Evolutionary conservation across 2,113 vertebrate genomes (phyloP).

Genomic region (Coreoperca whiteheadi): DNA sequence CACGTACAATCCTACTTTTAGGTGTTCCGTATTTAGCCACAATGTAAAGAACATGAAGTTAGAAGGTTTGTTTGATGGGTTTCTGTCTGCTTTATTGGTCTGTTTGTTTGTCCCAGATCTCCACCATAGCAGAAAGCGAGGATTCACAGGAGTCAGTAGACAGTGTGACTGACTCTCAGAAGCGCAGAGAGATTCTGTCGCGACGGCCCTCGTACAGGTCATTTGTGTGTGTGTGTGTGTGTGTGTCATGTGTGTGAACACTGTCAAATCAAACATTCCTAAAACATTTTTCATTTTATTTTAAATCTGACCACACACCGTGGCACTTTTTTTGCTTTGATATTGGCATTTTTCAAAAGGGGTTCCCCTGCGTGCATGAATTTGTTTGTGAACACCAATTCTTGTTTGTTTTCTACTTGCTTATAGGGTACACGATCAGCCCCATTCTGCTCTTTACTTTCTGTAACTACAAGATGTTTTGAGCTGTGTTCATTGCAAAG

Average conservation of each 20-base stretch:
- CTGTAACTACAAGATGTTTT: not conserved
- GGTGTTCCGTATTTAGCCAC: not conserved
- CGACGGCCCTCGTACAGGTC: constrained; percentile 97
- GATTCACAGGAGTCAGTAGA: constrained; percentile 99
- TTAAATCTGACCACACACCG: not conserved
- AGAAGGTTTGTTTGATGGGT: not conserved
- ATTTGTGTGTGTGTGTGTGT: not conserved
- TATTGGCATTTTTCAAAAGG: not conserved
- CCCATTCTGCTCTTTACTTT: not conserved
- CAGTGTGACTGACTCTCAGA: constrained; percentile 97
- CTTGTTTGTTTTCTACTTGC: not conserved
- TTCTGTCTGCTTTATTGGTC: not conserved
- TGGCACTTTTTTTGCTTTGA: not conserved
- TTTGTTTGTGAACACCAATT: not conserved
- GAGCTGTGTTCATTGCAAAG: not conserved
- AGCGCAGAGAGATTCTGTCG: constrained; percentile 97
- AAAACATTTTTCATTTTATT: not conserved
- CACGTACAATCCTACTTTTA: not conserved
- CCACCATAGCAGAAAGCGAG: constrained; percentile 97
- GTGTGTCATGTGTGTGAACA: not conserved
- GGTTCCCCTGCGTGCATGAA: not conserved
- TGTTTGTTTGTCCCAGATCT: constrained; percentile 86
- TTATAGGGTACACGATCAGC: not conserved
- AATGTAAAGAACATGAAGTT: not conserved
- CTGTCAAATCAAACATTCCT: not conserved